A percentile compares a stretch with the other conserved stretches of the same genome.
Evolutionary conservation across 2,888 invertebrate genomes (phyloP).

Genomic region (Hartigia nigra): DNA sequence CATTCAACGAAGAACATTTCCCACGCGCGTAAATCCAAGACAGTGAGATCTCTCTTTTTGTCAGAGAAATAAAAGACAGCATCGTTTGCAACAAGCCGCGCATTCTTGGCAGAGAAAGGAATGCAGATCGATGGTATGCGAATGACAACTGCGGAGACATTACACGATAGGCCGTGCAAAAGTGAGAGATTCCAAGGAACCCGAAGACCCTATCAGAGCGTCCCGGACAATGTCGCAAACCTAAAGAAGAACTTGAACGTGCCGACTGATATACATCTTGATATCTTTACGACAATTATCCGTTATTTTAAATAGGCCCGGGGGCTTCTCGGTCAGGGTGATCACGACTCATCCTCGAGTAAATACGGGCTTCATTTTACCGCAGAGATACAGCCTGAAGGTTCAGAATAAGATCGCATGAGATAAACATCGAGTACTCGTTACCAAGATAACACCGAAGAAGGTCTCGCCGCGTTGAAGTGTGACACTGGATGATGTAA

Average conservation of each 20-base stretch:
- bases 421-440: not conserved
- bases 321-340: not conserved
- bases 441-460: not conserved
- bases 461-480: not conserved
- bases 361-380: not conserved
- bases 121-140: constrained; percentile 50
- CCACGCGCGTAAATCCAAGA: not conserved
- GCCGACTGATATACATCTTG: not conserved
- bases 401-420: not conserved
- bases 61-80: not conserved
- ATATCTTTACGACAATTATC: not conserved
- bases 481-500: not conserved
- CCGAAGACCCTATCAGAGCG: no score
- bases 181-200: not conserved
- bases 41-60: not conserved
- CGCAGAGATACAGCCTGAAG: not conserved
- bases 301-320: not conserved
- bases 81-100: constrained; percentile 14
- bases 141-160: constrained; percentile 32
- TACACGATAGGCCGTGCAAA: not conserved
- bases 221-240: no score
- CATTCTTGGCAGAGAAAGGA: constrained; percentile 51
- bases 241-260: not conserved
- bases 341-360: not conserved
- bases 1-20: not conserved